Evolutionary conservation across 2,113 vertebrate genomes (phyloP).

Genomic region (Electrona antarctica): DNA sequence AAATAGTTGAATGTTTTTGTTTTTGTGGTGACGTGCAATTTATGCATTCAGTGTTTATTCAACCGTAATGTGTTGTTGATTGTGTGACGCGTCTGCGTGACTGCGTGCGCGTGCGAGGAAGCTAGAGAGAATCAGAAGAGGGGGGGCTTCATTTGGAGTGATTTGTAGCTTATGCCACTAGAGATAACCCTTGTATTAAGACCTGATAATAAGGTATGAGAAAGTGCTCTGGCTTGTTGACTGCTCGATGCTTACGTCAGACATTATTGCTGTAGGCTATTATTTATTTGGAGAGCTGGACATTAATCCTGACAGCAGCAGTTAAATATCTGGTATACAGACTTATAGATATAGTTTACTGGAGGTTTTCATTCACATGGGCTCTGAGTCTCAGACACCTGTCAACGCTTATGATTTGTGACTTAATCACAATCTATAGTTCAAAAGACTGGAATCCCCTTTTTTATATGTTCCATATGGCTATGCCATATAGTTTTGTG

Average conservation of each 20-base stretch:
- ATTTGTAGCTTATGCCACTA: conserved; percentile 51
- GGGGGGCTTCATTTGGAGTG: conserved; percentile 44
- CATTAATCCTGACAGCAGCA: conserved; percentile 47
- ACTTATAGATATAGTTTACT: not conserved
- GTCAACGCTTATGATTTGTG: conserved; percentile 37
- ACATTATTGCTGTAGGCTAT: conserved; percentile 50
- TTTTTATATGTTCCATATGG: too few species aligned
- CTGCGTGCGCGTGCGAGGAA: conserved; percentile 6
- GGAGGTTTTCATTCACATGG: conserved; percentile 34
- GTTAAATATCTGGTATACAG: conserved; percentile 25
- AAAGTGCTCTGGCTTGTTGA: conserved; percentile 32
- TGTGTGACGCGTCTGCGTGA: conserved; percentile 21
- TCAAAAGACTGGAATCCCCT: too few species aligned
- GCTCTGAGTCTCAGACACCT: conserved; percentile 30
- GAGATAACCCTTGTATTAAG: conserved; percentile 46
- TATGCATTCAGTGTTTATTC: too few species aligned
- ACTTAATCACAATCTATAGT: too few species aligned
- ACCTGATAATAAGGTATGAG: conserved; percentile 33
- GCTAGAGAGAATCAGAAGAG: conserved; percentile 44
- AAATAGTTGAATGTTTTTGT: too few species aligned
- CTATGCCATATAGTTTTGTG: too few species aligned
- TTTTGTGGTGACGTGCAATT: too few species aligned
- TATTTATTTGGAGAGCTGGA: conserved; percentile 44
- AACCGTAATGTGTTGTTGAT: not conserved
- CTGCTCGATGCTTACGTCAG: conserved; percentile 52